Evolutionary conservation across 2,113 vertebrate genomes (phyloP), one percentile per base, ranked within the genome.

Genomic region (Melozone crissalis): DNA sequence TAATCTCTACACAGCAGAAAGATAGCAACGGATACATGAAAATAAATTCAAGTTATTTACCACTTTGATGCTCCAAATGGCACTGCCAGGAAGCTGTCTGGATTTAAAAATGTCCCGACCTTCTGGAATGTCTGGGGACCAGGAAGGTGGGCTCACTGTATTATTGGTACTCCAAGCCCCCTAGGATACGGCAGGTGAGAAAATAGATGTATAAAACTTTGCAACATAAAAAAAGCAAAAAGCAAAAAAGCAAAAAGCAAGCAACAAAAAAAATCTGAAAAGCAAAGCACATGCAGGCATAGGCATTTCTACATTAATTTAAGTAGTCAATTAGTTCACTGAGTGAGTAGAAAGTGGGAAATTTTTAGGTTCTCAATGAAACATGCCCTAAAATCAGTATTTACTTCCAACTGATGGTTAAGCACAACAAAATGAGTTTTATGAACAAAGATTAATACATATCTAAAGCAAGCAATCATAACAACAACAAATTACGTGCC

Each of bases 11-110:
- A 96, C 84, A 96, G 63, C 62, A 97, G 91, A 97, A 96, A 97
- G 86, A 97, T 31, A 97, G 94, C 82, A 98, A 97, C 30, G 92
- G 95, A 98, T 71, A 98, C 44, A 97, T 71, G 94, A 98, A 97
- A 97, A 97, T 96, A 98, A 98, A 98, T 97, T 94, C 95, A 96
- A 97, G 98, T 98, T 97, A 99, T 99, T 99, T 99, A 99, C 99
- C 99, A 99, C 98, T 99, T 98, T 99, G 98, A 99, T 98, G 98
- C 98, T 99, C 99, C 99, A 99, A 95, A 99, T 97, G 97, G 98
- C 97, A 97, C 98, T 98, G 98, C 98, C 98, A 94, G 98, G 97
- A 98, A 98, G 98, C 96, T 98, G 98, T 96, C 98, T 98, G 98
- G 98, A 98, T 98, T 98, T 99, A 98, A 98, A 98, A 98, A 98